A percentile compares a stretch with the other conserved stretches of the same genome.
Conservation (phyloP, 2,888 invertebrate genomes). For the Cylindroiulus punctatus region DNA sequence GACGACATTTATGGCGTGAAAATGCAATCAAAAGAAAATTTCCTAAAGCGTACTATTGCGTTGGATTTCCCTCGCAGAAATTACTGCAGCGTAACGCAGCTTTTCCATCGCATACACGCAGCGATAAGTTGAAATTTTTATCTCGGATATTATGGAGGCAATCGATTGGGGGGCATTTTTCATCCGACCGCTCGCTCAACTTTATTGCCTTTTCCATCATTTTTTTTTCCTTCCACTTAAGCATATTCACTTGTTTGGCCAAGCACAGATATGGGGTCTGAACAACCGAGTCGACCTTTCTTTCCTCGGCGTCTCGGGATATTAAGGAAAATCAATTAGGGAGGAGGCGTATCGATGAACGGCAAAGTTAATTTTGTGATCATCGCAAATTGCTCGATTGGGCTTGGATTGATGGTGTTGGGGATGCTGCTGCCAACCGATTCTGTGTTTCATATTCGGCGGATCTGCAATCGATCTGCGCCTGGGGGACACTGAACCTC, state of each 20-base stretch:
- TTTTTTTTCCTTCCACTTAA: conserved; percentile 13
- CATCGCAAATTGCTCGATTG: conserved; percentile 21
- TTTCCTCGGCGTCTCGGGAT: background rate
- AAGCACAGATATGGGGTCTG: background rate
- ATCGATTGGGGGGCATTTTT: conserved; percentile 21
- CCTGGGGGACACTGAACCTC: background rate
- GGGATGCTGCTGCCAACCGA: background rate
- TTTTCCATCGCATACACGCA: background rate
- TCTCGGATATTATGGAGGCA: conserved; percentile 4
- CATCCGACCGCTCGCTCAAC: background rate
- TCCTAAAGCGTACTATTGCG: background rate
- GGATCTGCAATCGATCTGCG: background rate
- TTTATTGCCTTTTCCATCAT: conserved; percentile 11
- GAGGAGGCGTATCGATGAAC: background rate
- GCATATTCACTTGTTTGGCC: conserved; percentile 1
- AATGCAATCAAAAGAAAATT: conserved; percentile 32
- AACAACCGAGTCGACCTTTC: background rate
- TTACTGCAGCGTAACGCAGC: background rate
- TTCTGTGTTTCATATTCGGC: background rate
- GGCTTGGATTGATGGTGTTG: background rate
- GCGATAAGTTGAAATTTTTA: conserved; percentile 10
- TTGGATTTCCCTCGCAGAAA: background rate
- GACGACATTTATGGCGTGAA: conserved; percentile 5
- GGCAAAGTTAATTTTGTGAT: conserved; percentile 15
- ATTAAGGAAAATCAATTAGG: background rate